Evolutionary conservation across 2,113 vertebrate species (phyloP).

Genomic region (Ictalurus furcatus): DNA sequence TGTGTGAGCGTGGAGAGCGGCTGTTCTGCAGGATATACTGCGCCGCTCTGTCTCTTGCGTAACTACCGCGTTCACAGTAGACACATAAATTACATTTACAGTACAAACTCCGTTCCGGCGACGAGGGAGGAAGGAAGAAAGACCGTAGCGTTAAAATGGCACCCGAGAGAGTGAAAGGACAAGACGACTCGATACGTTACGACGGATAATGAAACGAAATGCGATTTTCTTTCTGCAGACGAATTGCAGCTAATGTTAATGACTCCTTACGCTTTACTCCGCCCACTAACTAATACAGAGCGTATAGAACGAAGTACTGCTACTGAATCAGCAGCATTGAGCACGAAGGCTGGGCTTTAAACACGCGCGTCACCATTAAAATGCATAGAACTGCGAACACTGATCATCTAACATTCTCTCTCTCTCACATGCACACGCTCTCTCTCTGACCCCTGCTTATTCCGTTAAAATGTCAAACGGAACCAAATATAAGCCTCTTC

Average conservation of each 20-base stretch:
- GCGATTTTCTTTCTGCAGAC: no score
- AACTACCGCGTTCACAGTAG: neutral
- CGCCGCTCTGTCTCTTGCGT: neutral
- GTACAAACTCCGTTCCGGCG: neutral
- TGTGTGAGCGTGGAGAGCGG: neutral
- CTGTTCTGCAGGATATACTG: neutral
- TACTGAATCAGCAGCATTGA: neutral
- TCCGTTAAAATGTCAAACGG: neutral
- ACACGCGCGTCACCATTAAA: neutral
- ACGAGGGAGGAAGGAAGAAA: neutral
- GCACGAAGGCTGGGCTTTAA: neutral
- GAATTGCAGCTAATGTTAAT: neutral
- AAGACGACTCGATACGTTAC: no score
- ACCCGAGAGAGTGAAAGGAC: neutral
- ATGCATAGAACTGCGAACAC: constrained; percentile 20
- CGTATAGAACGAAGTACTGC: neutral
- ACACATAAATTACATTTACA: constrained; percentile 16
- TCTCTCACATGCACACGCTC: neutral
- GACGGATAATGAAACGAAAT: no score
- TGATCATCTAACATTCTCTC: neutral
- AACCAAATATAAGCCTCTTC: neutral
- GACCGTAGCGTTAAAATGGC: neutral
- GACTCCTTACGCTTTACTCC: neutral
- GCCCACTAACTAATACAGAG: neutral
- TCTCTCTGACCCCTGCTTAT: neutral